These are phyloP conservation scores for Blomia tropicalis DNA, from an alignment of 2,888 invertebrate genomes.

Conservation along the genomic window DNA sequence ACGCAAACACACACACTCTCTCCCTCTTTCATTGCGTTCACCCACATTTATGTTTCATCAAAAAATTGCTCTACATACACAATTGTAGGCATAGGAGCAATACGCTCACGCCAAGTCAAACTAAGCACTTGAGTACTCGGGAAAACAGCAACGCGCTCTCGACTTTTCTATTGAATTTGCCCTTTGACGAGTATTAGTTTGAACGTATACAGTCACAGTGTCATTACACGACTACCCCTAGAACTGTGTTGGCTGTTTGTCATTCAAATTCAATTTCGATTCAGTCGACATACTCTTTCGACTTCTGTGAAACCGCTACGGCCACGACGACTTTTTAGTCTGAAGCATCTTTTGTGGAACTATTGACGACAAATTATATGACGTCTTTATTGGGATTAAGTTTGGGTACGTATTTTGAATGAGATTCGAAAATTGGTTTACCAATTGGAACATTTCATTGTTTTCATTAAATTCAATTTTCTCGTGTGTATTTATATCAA, in stretches of 20 bases:
- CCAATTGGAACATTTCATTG: background rate
- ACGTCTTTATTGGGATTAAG: constrained; percentile 17
- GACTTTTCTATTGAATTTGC: too few relatives aligned
- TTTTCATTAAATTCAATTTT: background rate
- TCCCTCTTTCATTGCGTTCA: too few relatives aligned
- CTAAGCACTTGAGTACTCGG: too few relatives aligned
- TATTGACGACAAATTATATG: constrained; percentile 16
- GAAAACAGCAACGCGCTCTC: too few relatives aligned
- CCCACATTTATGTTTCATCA: too few relatives aligned
- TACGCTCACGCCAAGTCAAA: too few relatives aligned
- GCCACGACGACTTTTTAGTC: background rate
- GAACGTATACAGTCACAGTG: too few relatives aligned
- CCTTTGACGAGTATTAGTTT: too few relatives aligned
- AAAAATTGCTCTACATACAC: too few relatives aligned
- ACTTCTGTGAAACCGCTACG: background rate
- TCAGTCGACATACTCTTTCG: background rate
- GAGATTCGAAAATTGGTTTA: constrained; percentile 2
- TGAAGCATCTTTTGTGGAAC: background rate
- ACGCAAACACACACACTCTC: too few relatives aligned
- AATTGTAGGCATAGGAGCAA: too few relatives aligned
- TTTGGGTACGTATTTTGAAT: constrained; percentile 10
- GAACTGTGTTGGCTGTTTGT: background rate
- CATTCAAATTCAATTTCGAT: background rate
- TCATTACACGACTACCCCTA: too few relatives aligned
- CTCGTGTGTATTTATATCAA: background rate